Conservation (phyloP, 2,888 invertebrate genomes). For the Phlogophora meticulosa region DNA sequence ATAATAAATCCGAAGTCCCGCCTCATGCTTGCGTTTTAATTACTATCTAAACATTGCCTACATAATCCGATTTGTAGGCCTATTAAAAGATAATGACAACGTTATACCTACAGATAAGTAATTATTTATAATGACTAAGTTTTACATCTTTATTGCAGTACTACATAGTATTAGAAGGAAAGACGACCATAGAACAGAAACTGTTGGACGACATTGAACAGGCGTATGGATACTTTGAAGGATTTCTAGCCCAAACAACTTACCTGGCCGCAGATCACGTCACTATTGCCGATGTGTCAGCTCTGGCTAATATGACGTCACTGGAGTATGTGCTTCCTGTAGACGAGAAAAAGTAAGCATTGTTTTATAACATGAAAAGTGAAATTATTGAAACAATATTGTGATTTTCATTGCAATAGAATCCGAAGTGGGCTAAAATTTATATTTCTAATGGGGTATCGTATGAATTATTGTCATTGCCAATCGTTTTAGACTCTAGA, state of each 20-base stretch:
- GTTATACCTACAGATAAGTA: too few species aligned
- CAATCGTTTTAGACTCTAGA: too few species aligned
- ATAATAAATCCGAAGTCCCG: too few species aligned
- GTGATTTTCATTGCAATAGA: too few species aligned
- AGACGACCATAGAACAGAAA: constrained; percentile 6
- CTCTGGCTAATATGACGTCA: neutral
- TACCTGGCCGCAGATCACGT: constrained; percentile 31
- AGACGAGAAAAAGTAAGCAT: constrained; percentile 24
- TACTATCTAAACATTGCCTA: too few species aligned
- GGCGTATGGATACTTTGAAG: constrained; percentile 32
- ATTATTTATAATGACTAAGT: neutral
- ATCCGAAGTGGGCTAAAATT: neutral
- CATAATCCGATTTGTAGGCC: too few species aligned
- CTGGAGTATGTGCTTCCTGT: constrained; percentile 7
- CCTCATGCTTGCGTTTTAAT: too few species aligned
- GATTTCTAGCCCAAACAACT: constrained; percentile 20
- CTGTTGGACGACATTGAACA: constrained; percentile 8
- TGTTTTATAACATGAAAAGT: neutral
- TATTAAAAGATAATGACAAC: too few species aligned
- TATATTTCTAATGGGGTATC: too few species aligned
- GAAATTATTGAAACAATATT: too few species aligned
- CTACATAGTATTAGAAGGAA: constrained; percentile 8
- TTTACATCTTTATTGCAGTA: constrained; percentile 4
- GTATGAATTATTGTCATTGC: too few species aligned
- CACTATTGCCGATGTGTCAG: constrained; percentile 33